Conservation (phyloP, 1,140 invertebrate species). For the Asobara japonica region DNA sequence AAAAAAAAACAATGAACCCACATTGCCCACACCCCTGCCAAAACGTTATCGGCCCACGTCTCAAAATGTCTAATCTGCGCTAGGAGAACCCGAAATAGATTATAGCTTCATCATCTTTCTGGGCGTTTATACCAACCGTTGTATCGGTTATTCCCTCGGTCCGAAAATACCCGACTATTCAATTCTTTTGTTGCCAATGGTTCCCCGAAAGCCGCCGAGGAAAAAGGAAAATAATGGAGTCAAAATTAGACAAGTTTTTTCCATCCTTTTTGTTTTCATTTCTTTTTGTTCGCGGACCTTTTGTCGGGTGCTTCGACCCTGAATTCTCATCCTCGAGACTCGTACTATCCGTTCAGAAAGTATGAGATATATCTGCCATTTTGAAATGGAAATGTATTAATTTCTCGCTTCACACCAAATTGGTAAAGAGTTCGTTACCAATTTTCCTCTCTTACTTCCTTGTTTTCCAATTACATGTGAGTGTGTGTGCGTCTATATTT, state of each 20-base stretch:
- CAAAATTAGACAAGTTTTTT: background rate
- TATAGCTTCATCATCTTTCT: conserved; percentile 2
- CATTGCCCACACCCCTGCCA: background rate
- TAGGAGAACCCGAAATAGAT: background rate
- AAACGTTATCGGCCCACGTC: background rate
- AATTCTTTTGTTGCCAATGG: background rate
- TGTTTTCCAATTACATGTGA: no score
- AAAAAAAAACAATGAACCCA: background rate
- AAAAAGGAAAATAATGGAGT: conserved; percentile 1
- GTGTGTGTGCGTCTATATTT: no score
- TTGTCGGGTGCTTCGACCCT: conserved; percentile 14
- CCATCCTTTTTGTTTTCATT: no score
- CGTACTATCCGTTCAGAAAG: background rate
- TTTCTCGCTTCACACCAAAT: background rate
- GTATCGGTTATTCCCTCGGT: background rate
- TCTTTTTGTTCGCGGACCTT: background rate
- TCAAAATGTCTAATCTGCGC: background rate
- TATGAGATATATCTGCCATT: background rate
- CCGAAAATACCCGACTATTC: background rate
- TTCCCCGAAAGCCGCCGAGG: background rate
- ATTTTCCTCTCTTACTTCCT: no score
- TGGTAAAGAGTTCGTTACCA: background rate
- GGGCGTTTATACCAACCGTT: background rate
- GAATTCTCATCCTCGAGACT: conserved; percentile 8
- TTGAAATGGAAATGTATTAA: background rate